A percentile compares a stretch with the other conserved stretches of the same genome.
Evolutionary conservation across 1,140 invertebrate species (phyloP).

Genomic region (Drosophila burlai): DNA sequence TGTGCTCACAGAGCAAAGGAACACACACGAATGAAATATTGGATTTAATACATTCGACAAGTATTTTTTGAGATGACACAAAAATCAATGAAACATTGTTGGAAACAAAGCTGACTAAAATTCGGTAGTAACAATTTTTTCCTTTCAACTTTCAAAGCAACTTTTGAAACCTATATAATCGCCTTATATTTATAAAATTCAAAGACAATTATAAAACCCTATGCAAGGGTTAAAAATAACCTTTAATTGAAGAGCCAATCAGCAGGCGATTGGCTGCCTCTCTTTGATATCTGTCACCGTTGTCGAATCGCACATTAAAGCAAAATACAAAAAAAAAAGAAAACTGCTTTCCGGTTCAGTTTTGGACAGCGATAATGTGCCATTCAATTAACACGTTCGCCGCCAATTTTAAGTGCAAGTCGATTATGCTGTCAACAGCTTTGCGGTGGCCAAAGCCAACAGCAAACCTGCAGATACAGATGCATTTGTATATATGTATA

Average conservation of each 20-base stretch:
- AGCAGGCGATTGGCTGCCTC: background rate
- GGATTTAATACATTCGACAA: no score
- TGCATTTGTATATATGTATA: no score
- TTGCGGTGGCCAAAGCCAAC: slow-evolving; percentile 37
- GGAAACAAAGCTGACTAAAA: no score
- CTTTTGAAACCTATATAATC: background rate
- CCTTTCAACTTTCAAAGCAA: no score
- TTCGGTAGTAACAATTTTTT: no score
- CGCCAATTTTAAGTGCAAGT: slow-evolving; percentile 62
- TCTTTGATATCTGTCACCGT: slow-evolving; percentile 7
- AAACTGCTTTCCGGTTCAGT: slow-evolving; percentile 19
- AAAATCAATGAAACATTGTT: no score
- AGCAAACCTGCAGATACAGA: background rate
- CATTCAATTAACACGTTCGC: slow-evolving; percentile 66
- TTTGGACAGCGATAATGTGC: slow-evolving; percentile 39
- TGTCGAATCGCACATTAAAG: background rate
- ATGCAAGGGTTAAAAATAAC: background rate
- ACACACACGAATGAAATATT: no score
- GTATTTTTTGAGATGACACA: no score
- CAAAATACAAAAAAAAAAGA: no score
- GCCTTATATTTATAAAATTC: no score
- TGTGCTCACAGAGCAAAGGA: no score
- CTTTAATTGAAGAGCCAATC: background rate
- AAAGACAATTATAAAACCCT: background rate
- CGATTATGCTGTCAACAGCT: slow-evolving; percentile 72